A percentile compares a stretch with the other conserved stretches of the same genome.
phyloP scores from a whole-genome alignment of 2,888 invertebrate genomes.

The Hyposoter didymator region DNA sequence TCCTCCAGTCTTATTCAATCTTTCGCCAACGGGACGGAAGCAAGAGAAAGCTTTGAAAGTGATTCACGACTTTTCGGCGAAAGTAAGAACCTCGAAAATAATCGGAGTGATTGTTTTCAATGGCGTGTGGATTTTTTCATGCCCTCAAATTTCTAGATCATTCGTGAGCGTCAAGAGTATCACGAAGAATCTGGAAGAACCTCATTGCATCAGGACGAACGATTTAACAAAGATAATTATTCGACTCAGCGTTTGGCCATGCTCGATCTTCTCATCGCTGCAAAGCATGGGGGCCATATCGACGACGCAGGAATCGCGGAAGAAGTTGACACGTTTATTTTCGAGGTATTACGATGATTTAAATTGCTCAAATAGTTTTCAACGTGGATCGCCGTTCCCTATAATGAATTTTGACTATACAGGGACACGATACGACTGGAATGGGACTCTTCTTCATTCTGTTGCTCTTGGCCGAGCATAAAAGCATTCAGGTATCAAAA shows the following conservation, averaged over 20 bases:
- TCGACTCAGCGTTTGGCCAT: conserved; percentile 67
- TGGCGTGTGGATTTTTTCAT: not conserved
- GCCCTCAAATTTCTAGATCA: conserved; percentile 55
- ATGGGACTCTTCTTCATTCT: conserved; percentile 64
- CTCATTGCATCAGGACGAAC: conserved; percentile 31
- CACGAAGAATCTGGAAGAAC: conserved; percentile 59
- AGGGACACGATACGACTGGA: conserved; percentile 70
- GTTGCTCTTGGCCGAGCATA: conserved; percentile 68
- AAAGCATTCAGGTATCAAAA: conserved; percentile 61
- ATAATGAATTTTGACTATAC: not conserved
- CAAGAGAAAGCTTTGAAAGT: conserved; percentile 58
- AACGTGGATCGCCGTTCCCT: not conserved
- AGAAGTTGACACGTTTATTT: conserved; percentile 71
- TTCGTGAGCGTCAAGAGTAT: conserved; percentile 66
- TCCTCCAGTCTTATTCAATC: conserved; percentile 26
- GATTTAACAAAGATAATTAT: not conserved
- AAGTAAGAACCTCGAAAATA: conserved; percentile 28
- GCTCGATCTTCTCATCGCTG: conserved; percentile 68
- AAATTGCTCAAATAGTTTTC: not conserved
- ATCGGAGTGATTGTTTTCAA: not conserved
- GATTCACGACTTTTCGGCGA: conserved; percentile 64
- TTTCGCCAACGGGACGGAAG: conserved; percentile 46
- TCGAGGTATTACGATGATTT: conserved; percentile 49
- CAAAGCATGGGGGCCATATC: conserved; percentile 63
- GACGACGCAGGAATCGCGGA: conserved; percentile 68